Conservation (phyloP, 1,140 invertebrate species). For the Sitophilus oryzae region DNA sequence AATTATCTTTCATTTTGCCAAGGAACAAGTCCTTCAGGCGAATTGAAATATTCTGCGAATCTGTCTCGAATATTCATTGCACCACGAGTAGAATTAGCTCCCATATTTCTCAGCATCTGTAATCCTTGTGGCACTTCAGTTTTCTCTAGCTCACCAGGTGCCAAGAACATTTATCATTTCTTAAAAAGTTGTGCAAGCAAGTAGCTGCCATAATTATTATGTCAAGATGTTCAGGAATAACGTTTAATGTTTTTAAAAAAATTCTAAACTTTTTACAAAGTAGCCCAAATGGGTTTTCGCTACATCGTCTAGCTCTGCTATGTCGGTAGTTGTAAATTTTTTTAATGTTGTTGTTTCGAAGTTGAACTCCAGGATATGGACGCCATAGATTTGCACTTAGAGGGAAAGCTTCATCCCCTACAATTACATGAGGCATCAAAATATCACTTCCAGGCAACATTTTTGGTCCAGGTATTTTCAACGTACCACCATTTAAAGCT, state of each 20-base stretch:
- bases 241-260: slow-evolving; percentile 24
- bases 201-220: slow-evolving; percentile 8
- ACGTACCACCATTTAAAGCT: neutral
- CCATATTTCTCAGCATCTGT: no score
- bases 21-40: no score
- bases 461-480: slow-evolving; percentile 1
- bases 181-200: slow-evolving; percentile 17
- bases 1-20: no score
- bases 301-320: slow-evolving; percentile 14
- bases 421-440: slow-evolving; percentile 42
- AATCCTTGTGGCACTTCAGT: no score
- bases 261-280: slow-evolving; percentile 14
- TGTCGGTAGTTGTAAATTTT: slow-evolving; percentile 24
- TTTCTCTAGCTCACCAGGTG: slow-evolving; percentile 20
- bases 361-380: slow-evolving; percentile 41
- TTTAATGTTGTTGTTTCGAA: slow-evolving; percentile 11
- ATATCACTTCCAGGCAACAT: slow-evolving; percentile 12
- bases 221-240: no score
- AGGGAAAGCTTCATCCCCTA: slow-evolving; percentile 48
- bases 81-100: no score
- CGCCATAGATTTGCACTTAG: slow-evolving; percentile 43
- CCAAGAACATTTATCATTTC: slow-evolving; percentile 19
- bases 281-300: slow-evolving; percentile 19
- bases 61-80: no score
- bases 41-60: no score